phyloP scores from a whole-genome alignment of 2,888 invertebrate genomes.

The Cryptus armator region DNA sequence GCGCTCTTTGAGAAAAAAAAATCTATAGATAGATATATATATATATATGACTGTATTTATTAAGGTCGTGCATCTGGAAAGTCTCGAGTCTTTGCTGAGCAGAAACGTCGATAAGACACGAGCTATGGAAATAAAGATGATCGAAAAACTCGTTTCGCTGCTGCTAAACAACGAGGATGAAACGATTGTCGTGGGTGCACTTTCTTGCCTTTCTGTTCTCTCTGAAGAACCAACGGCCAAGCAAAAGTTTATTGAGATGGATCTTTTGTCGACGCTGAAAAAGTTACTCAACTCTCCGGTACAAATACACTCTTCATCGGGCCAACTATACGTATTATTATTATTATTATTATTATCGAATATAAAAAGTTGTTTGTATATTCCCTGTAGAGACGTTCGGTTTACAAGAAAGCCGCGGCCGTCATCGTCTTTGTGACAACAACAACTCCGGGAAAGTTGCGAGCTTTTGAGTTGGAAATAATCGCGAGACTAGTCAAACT shows the following conservation, averaged over 20 bases:
- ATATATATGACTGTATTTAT: background rate
- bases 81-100: constrained; percentile 80
- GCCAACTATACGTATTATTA: constrained; percentile 39
- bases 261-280: constrained; percentile 80
- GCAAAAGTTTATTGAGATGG: constrained; percentile 80
- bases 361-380: background rate
- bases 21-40: too few species aligned
- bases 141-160: constrained; percentile 79
- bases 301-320: constrained; percentile 52
- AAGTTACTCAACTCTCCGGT: constrained; percentile 81
- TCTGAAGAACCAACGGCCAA: constrained; percentile 81
- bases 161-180: constrained; percentile 76
- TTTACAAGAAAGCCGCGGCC: constrained; percentile 71
- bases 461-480: constrained; percentile 70
- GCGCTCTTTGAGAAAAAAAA: too few species aligned
- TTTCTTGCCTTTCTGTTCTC: constrained; percentile 81
- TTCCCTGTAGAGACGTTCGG: constrained; percentile 66
- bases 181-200: constrained; percentile 76
- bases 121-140: constrained; percentile 82
- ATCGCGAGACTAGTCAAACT: constrained; percentile 71
- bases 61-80: constrained; percentile 80
- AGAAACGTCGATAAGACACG: constrained; percentile 78
- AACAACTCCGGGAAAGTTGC: constrained; percentile 72
- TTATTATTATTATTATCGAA: too few species aligned
- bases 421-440: constrained; percentile 74